A percentile compares a stretch with the other conserved stretches of the same genome.
Conservation (phyloP, 2,888 invertebrate genomes). For the Ormyrus rosae region DNA sequence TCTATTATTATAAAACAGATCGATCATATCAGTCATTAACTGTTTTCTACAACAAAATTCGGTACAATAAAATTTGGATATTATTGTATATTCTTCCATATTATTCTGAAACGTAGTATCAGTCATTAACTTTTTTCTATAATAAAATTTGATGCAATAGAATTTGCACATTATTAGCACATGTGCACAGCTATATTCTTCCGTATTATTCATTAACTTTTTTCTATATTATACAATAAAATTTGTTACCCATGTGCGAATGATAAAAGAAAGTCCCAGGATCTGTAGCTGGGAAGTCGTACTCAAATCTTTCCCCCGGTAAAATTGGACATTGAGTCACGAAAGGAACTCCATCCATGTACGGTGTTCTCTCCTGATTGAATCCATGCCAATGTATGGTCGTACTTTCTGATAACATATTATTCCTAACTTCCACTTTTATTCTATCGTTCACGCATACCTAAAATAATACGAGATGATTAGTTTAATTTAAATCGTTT, state of each 20-base stretch:
- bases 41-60: too few relatives aligned
- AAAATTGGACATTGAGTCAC: constrained; percentile 88
- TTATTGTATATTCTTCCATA: too few relatives aligned
- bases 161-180: background rate
- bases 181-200: too few relatives aligned
- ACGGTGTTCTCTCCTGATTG: constrained; percentile 86
- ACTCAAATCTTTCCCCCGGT: constrained; percentile 85
- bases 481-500: too few relatives aligned
- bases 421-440: constrained; percentile 89
- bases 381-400: constrained; percentile 96
- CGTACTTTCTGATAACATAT: constrained; percentile 86
- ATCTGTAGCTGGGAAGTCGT: constrained; percentile 84
- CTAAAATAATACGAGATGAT: constrained; percentile 71
- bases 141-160: background rate
- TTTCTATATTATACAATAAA: too few relatives aligned
- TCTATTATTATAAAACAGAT: too few relatives aligned
- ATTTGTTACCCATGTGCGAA: constrained; percentile 79
- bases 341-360: constrained; percentile 81
- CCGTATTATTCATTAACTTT: constrained; percentile 1
- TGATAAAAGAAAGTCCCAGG: constrained; percentile 92
- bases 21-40: too few relatives aligned
- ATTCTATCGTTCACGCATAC: constrained; percentile 91
- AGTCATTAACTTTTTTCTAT: background rate
- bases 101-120: background rate
- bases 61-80: too few relatives aligned